phyloP scores from a whole-genome alignment of 2,113 vertebrate species.

The Felis chaus region DNA sequence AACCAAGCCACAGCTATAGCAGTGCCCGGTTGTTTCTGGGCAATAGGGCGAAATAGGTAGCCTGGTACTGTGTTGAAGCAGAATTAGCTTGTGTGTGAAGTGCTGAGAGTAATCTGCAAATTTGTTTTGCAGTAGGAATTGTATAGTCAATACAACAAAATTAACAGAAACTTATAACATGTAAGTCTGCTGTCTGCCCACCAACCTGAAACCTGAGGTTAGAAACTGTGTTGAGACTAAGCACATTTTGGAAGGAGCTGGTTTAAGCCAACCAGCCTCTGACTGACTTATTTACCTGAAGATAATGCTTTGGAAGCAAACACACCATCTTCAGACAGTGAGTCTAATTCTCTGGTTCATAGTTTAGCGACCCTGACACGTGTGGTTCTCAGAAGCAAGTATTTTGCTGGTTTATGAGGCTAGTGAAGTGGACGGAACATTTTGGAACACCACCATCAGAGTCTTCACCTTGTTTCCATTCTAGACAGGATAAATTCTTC shows the following conservation, averaged over 20 bases:
- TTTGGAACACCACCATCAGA: not conserved
- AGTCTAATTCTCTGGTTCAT: not conserved
- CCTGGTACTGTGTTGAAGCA: not conserved
- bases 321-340: not conserved
- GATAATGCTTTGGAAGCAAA: not conserved
- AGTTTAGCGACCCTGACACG: not conserved
- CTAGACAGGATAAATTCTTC: not conserved
- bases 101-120: not conserved
- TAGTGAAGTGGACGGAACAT: not conserved
- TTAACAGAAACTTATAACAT: not conserved
- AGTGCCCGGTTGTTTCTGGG: not conserved
- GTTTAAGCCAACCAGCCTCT: not conserved
- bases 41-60: not conserved
- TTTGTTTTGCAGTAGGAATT: not conserved
- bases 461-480: not conserved
- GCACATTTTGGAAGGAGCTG: not conserved
- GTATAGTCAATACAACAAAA: not conserved
- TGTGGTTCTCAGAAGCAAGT: not conserved
- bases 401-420: not conserved
- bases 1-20: not conserved
- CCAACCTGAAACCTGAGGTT: not conserved
- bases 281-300: not conserved
- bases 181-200: not conserved
- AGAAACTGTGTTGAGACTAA: not conserved
- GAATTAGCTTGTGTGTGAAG: not conserved